phyloP scores from a whole-genome alignment of 2,888 invertebrate genomes.

The Tetheella fluctuosa region DNA sequence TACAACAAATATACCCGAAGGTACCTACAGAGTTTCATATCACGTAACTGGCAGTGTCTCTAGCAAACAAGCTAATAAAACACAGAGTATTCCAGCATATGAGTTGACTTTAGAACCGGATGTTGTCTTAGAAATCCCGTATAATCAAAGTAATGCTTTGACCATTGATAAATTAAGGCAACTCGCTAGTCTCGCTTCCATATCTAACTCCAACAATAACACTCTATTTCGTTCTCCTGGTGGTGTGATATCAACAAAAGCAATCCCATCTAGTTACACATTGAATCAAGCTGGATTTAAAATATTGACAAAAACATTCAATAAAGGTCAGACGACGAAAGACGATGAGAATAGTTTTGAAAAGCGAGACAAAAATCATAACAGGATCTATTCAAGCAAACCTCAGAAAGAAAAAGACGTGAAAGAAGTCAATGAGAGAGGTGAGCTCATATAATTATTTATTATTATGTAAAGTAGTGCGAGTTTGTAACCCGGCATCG shows the following conservation, averaged over 20 bases:
- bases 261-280: conserved; percentile 84
- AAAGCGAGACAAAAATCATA: conserved; percentile 65
- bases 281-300: conserved; percentile 87
- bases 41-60: conserved; percentile 80
- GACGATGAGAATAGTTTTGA: conserved; percentile 72
- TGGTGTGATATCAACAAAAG: conserved; percentile 84
- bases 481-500: not conserved
- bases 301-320: conserved; percentile 86
- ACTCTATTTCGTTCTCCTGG: conserved; percentile 78
- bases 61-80: conserved; percentile 78
- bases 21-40: conserved; percentile 77
- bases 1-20: conserved; percentile 62
- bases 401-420: conserved; percentile 53
- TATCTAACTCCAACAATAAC: conserved; percentile 79
- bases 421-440: conserved; percentile 35
- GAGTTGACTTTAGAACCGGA: conserved; percentile 76
- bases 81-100: conserved; percentile 71
- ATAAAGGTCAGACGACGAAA: conserved; percentile 81
- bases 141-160: conserved; percentile 67
- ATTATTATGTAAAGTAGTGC: too few relatives aligned
- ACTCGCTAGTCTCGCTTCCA: conserved; percentile 83
- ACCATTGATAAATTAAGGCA: conserved; percentile 80
- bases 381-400: conserved; percentile 56
- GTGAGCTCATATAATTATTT: conserved; percentile 21
- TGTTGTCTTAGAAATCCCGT: conserved; percentile 74